These are phyloP conservation scores for Macaca mulatta DNA, from an alignment of 2,113 vertebrate species.

Conservation along the genomic window DNA sequence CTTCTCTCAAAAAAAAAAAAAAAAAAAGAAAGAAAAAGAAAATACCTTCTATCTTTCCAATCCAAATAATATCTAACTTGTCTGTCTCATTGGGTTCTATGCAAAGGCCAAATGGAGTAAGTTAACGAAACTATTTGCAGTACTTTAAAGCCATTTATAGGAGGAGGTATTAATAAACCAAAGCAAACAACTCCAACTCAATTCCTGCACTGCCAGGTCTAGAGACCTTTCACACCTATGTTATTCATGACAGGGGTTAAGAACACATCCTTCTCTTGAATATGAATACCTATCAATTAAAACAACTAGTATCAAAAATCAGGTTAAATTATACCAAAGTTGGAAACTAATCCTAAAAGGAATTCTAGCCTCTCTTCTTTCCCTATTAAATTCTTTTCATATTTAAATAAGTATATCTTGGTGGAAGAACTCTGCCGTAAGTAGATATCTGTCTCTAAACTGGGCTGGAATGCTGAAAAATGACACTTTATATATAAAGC, in stretches of 20 bases:
- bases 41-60: neutral
- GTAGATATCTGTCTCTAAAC: neutral
- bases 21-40: constrained; percentile 38
- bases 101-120: neutral
- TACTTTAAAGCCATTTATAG: neutral
- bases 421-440: neutral
- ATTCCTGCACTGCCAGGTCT: neutral
- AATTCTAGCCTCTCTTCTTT: neutral
- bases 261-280: neutral
- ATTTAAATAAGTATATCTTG: neutral
- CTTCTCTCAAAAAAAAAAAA: too few species aligned
- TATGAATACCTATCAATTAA: neutral
- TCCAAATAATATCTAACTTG: neutral
- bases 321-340: neutral
- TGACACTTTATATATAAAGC: neutral
- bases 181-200: neutral
- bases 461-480: neutral
- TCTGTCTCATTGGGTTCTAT: neutral
- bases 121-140: neutral
- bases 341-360: neutral
- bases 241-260: neutral
- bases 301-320: neutral
- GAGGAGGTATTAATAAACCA: neutral
- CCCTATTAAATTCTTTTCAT: neutral
- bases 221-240: neutral